These are phyloP conservation scores for Cantharis rufa DNA, from an alignment of 2,888 invertebrate genomes.

Conservation along the genomic window DNA sequence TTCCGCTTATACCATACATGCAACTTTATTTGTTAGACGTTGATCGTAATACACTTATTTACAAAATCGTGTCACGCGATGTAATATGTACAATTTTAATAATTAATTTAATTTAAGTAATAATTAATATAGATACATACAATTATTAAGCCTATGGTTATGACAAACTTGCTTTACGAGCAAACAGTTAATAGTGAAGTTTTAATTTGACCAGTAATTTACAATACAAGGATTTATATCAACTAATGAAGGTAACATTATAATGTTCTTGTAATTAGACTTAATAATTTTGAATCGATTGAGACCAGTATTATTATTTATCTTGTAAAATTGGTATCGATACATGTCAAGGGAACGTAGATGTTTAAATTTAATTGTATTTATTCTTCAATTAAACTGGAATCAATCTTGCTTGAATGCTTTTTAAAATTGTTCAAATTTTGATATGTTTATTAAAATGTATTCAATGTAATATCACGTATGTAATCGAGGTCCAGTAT, in stretches of 20 bases:
- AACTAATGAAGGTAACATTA: slow-evolving; percentile 6
- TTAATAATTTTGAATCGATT: neutral
- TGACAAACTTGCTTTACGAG: neutral
- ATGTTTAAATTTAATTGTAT: neutral
- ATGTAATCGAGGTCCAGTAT: neutral
- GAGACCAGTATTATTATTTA: neutral
- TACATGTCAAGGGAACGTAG: neutral
- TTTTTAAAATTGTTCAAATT: neutral
- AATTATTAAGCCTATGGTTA: neutral
- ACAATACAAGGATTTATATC: slow-evolving; percentile 7
- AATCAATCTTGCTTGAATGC: neutral
- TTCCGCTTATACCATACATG: slow-evolving; percentile 10
- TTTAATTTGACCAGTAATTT: slow-evolving; percentile 2
- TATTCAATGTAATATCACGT: neutral
- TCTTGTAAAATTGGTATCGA: neutral
- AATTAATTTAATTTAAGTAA: neutral
- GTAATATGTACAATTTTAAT: neutral
- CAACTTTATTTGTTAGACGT: neutral
- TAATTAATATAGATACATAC: neutral
- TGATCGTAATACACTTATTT: neutral
- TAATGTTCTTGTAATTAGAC: neutral
- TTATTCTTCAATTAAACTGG: neutral
- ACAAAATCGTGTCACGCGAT: slow-evolving; percentile 4
- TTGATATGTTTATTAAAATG: neutral
- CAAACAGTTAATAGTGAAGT: slow-evolving; percentile 15